phyloP scores from a whole-genome alignment of 2,888 invertebrate species.

The Eurytoma californica region DNA sequence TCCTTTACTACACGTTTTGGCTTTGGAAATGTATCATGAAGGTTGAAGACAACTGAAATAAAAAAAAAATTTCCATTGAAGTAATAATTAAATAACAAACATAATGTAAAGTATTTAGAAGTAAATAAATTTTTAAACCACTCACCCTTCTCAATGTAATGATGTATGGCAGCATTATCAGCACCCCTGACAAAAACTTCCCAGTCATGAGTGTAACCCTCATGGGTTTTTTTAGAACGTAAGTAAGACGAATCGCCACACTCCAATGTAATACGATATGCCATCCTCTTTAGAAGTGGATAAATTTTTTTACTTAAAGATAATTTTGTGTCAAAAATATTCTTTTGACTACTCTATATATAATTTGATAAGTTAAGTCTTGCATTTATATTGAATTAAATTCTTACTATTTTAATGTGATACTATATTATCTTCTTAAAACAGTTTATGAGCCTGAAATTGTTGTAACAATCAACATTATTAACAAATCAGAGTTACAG shows the following conservation, averaged over 20 bases:
- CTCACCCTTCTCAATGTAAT: conserved; percentile 89
- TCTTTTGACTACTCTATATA: neutral
- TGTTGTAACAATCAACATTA: neutral
- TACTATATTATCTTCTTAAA: conserved; percentile 28
- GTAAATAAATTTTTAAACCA: neutral
- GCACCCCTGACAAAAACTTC: conserved; percentile 94
- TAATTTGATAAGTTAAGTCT: conserved; percentile 15
- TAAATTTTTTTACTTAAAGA: conserved; percentile 35
- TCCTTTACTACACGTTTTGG: conserved; percentile 93
- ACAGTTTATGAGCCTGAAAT: conserved; percentile 19
- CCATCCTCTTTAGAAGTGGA: conserved; percentile 75
- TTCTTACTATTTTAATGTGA: conserved; percentile 34
- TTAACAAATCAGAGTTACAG: too few species aligned
- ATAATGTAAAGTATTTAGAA: conserved; percentile 14
- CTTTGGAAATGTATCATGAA: conserved; percentile 94
- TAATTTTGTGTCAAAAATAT: conserved; percentile 17
- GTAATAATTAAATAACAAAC: neutral
- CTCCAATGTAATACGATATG: conserved; percentile 89
- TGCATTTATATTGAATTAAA: conserved; percentile 26
- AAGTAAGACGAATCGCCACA: conserved; percentile 93
- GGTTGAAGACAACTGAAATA: conserved; percentile 84
- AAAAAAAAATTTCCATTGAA: conserved; percentile 22
- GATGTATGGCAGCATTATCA: conserved; percentile 90
- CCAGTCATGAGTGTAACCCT: conserved; percentile 98
- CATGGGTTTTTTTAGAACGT: conserved; percentile 87